Evolutionary conservation across 2,888 invertebrate species (phyloP).

Genomic region (Agrilus cyanescens): DNA sequence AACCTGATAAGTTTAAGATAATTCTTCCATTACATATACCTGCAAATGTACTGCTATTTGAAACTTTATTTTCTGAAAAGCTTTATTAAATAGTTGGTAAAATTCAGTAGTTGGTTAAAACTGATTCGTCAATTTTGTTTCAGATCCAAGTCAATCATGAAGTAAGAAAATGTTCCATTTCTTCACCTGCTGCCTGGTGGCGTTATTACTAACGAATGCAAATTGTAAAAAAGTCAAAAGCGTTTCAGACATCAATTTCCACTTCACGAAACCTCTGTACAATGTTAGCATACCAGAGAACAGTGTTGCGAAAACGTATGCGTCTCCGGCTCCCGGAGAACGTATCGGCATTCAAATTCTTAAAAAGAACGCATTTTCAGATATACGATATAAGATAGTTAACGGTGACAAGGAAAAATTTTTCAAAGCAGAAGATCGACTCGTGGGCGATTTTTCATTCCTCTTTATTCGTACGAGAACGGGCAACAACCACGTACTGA

Average conservation of each 20-base stretch:
- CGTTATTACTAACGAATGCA: slow-evolving; percentile 25
- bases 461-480: slow-evolving; percentile 80
- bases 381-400: slow-evolving; percentile 75
- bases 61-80: no score
- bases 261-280: slow-evolving; percentile 63
- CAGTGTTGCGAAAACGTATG: slow-evolving; percentile 80
- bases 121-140: slow-evolving; percentile 21
- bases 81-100: no score
- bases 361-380: slow-evolving; percentile 30
- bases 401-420: slow-evolving; percentile 81
- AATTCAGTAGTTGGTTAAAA: no score
- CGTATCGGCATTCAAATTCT: slow-evolving; percentile 66
- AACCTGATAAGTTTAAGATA: no score
- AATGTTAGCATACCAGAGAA: slow-evolving; percentile 89
- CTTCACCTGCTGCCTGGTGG: slow-evolving; percentile 31
- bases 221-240: slow-evolving; percentile 21
- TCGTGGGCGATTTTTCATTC: slow-evolving; percentile 92
- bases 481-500: slow-evolving; percentile 76
- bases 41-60: no score
- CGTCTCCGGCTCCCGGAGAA: slow-evolving; percentile 53
- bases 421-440: slow-evolving; percentile 82
- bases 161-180: slow-evolving; percentile 31
- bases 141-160: slow-evolving; percentile 29
- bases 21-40: no score
- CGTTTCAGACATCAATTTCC: slow-evolving; percentile 38